Evolutionary conservation across 2,888 invertebrate species (phyloP), one percentile per base, ranked within the genome.

Genomic region (Smittia aterrima): DNA sequence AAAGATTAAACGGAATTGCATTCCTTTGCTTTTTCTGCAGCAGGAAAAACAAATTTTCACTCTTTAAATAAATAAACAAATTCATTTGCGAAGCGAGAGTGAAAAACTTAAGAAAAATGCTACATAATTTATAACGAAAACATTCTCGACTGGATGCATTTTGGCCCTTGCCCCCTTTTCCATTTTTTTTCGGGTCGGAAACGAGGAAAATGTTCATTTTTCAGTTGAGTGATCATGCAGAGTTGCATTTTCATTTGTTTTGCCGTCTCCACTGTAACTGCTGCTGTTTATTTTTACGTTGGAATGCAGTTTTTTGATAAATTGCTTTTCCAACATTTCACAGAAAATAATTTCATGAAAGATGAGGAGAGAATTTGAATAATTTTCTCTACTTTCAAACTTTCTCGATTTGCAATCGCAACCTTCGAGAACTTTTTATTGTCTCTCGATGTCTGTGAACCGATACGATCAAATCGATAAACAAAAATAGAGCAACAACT

Each of bases 281-380:
- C 58, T 58, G 53, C 53, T 58, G 20, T 22, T 18, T 22, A 20
- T 22, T n/a, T 22, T 18, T 22, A 9, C 20, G 58, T 18, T 4
- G 58, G 58, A 53, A 27, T 16, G 53, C 16, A 32, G 53, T 67
- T 53, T 54, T 54, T 32, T 70, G 70, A 70, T 70, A 70, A 70
- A 70, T 70, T 70, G 54, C 70, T 41, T 41, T 70, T 70, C 25
- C 70, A 70, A 70, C 70, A 27, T 41, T 58, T 47, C 18, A 18
- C 18, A 16, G n/a, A 47, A 16, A 18, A 47, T 47, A 18, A 16
- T 47, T 47, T 18, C 18, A n/a, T 18, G 18, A 47, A 47, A 18
- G n/a, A 16, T 47, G 53, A 16, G 53, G n/a, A n/a, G 7, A 11
- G 18, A 47, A 47, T 16, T 16, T 3, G 53, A 32, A 32, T 32